Evolutionary conservation across 1,140 invertebrate species (phyloP).

Genomic region (Saccostrea glomerata): DNA sequence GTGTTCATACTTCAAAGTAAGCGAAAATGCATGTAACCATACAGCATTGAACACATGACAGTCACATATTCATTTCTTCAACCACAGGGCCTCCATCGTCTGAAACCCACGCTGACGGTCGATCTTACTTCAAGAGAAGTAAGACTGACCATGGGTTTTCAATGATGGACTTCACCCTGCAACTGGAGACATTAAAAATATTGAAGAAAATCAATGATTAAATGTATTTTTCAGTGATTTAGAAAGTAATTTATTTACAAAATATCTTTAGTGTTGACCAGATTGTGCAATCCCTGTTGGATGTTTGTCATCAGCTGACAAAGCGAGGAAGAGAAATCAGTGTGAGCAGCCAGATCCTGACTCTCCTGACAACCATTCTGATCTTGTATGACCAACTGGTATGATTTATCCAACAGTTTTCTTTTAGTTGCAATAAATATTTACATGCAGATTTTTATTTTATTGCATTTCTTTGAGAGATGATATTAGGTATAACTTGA

Average conservation of each 20-base stretch:
- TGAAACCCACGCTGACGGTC: too few relatives aligned
- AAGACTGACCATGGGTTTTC: too few relatives aligned
- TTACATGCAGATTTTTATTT: neutral
- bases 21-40: neutral
- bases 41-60: too few relatives aligned
- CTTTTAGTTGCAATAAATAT: neutral
- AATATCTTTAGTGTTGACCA: conserved; percentile 55
- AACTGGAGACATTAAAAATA: too few relatives aligned
- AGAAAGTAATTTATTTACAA: neutral
- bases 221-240: too few relatives aligned
- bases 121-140: too few relatives aligned
- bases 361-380: conserved; percentile 53
- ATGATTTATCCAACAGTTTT: neutral
- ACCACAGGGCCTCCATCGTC: too few relatives aligned
- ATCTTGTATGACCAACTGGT: conserved; percentile 58
- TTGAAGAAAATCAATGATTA: too few relatives aligned
- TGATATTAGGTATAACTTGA: neutral
- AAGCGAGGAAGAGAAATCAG: conserved; percentile 9
- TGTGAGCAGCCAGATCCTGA: conserved; percentile 50
- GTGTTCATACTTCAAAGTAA: conserved; percentile 14
- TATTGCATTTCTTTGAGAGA: too few relatives aligned
- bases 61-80: too few relatives aligned
- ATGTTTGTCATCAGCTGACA: conserved; percentile 50
- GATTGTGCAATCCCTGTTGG: conserved; percentile 52
- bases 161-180: too few relatives aligned